These are phyloP conservation scores for Scortum barcoo DNA, from an alignment of 2,113 vertebrate genomes.

Conservation along the genomic window DNA sequence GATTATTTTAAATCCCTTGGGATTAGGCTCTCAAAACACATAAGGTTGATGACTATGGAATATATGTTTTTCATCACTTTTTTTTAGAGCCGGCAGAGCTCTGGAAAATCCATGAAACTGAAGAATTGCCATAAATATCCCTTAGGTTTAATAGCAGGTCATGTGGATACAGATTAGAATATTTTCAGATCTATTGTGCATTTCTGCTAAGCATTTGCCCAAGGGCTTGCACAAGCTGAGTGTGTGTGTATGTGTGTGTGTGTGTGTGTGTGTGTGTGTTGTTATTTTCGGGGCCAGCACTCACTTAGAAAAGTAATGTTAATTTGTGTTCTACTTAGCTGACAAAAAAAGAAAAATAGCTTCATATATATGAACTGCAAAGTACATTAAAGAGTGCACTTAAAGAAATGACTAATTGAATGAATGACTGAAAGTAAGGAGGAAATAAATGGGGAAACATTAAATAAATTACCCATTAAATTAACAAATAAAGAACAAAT, in stretches of 20 bases:
- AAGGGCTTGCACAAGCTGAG: constrained; percentile 31
- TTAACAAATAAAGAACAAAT: constrained; percentile 30
- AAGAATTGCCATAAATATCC: constrained; percentile 58
- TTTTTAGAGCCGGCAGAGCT: constrained; percentile 41
- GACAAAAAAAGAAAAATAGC: constrained; percentile 32
- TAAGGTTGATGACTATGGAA: constrained; percentile 46
- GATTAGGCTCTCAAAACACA: constrained; percentile 47
- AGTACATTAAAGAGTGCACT: constrained; percentile 45
- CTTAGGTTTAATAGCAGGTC: constrained; percentile 55
- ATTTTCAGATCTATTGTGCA: constrained; percentile 55
- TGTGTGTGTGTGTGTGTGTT: constrained; percentile 21
- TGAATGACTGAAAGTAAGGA: constrained; percentile 33
- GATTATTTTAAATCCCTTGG: constrained; percentile 53
- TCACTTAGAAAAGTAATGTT: constrained; percentile 51
- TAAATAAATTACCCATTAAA: constrained; percentile 26
- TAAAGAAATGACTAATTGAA: constrained; percentile 30
- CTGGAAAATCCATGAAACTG: constrained; percentile 53
- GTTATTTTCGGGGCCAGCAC: constrained; percentile 51
- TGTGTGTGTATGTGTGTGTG: background rate
- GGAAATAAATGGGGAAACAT: constrained; percentile 22
- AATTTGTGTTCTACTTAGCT: constrained; percentile 27
- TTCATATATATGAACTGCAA: constrained; percentile 24
- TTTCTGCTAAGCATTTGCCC: constrained; percentile 56
- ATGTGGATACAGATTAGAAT: constrained; percentile 66
- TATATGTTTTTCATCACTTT: constrained; percentile 62